Evolutionary conservation across 2,797 vertebrate species (phyloP), one percentile per base, ranked within the genome.

Genomic region (Melanotaenia pygmaea): DNA sequence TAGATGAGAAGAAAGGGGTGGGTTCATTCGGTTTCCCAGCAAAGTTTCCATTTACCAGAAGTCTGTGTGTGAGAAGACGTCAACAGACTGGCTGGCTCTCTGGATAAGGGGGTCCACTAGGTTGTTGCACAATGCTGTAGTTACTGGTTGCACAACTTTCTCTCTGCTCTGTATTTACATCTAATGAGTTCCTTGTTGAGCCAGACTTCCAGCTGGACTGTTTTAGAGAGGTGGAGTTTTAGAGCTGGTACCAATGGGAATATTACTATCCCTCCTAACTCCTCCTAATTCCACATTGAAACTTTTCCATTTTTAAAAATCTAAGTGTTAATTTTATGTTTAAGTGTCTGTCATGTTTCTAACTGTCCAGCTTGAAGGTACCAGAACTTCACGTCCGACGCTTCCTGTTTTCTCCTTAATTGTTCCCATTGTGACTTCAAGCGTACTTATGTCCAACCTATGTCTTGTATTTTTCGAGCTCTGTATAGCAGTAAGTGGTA

Each of bases 41-140:
- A 92, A 88, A 86, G 80, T 64, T 85, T 84, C 82, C 83, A 86
- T 69, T 91, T 89, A 85, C 76, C 80, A 86, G 84, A 90, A 84
- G 59, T 59, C 47, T 74, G 74, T 83, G 64, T 72, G 69, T 65
- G 63, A 10, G 28, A 79, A 75, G 53, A 73, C 66, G 70, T 87
- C 77, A 85, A 70, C 73, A 90, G 84, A 70, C 71, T 77, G 67
- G 16, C 57, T 64, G 70, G 56, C 74, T 82, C 40, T 66, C 26
- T 81, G 79, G 80, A 72, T 70, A 64, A 74, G 34, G 72, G 68
- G 73, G 53, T 80, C 76, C 47, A 68, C 64, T 58, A 58, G 58
- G 47, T 70, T 72, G 77, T 90, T 91, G 70, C 80, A 80, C 85
- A 90, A 92, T 60, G 12, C 57, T 57, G 57, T 40, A 84, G 65